Base-by-base conservation (phyloP, 2,888 invertebrate species). In the Melipona beecheii region DNA sequence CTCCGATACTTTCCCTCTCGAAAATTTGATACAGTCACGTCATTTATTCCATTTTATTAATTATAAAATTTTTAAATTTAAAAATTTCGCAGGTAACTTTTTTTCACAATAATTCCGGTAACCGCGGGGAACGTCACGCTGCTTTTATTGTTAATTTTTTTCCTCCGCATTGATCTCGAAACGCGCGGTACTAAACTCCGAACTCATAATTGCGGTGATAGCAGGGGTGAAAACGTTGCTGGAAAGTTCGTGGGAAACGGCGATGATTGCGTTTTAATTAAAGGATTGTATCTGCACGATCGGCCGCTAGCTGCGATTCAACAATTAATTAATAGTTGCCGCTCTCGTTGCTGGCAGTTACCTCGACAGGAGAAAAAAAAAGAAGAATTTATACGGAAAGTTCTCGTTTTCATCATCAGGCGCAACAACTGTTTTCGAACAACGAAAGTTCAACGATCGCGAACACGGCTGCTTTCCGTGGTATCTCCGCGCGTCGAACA, bases 371-470 rank as follows among this genome's bases (percentile, higher is more conserved):
- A 0, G 43, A 11, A 2, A 43, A 9, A 43, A 2, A 36, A 11
- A 9, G 31, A 54, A 68, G 21, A 58, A 58, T 58, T 75, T 56
- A 50, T 50, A 49, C 17, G 31, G 24, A 58, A 75, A 75, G 24
- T 68, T 75, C 6, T 66, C 24, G 58, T 21, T 66, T 58, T 11
- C 75, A 66, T 75, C 24, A 58, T 58, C 43, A 17, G 43, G 24
- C 43, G 66, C 58, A 66, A 56, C 65, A n/a, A n/a, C 24, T 15
- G 65, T 21, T 54, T n/a, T 43, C 21, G 49, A 27, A 65, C 64
- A 74, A 43, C 54, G 74, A 43, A 75, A 75, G 65, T 66, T 74
- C 52, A 54, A 43, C 74, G 74, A 73, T 74, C 64, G 36, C 50
- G 43, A 43, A n/a, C 24, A 24, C 43, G 24, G 54, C 43, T 66